These are phyloP conservation scores for Cactoblastis cactorum DNA, from an alignment of 2,888 invertebrate species.

Conservation along the genomic window DNA sequence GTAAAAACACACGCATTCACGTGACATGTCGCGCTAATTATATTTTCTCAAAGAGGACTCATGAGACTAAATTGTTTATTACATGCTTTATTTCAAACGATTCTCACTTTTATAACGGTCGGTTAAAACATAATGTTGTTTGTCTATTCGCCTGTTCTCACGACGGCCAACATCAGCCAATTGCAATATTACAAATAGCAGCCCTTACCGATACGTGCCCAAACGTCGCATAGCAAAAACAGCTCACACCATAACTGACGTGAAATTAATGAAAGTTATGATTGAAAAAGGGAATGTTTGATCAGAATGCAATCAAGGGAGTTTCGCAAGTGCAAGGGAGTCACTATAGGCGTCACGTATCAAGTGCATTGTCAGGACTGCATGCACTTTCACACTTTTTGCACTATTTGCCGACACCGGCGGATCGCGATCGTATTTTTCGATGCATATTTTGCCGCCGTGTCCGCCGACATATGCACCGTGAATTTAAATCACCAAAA, in stretches of 20 bases:
- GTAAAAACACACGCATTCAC: not conserved
- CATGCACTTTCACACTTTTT: constrained; percentile 14
- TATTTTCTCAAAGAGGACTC: constrained; percentile 5
- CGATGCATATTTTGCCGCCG: constrained; percentile 13
- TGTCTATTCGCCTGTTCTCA: not conserved
- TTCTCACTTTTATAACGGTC: not conserved
- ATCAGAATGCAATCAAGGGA: constrained; percentile 44
- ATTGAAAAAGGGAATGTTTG: constrained; percentile 31
- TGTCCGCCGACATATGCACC: constrained; percentile 11
- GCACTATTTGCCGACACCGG: constrained; percentile 13
- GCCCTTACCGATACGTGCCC: not conserved
- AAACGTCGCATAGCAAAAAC: constrained; percentile 3
- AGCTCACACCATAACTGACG: constrained; percentile 23
- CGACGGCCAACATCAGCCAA: constrained; percentile 1
- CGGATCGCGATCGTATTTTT: constrained; percentile 14
- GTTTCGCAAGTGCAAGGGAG: constrained; percentile 39
- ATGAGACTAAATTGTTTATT: not conserved
- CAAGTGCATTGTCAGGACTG: not conserved
- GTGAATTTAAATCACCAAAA: constrained; percentile 14
- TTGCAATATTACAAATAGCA: constrained; percentile 4
- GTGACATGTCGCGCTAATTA: constrained; percentile 3
- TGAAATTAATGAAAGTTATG: constrained; percentile 27
- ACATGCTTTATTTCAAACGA: not conserved
- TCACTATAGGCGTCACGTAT: constrained; percentile 44
- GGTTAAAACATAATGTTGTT: not conserved